Base-by-base conservation (phyloP, 64 coral and sea anemone species). In the Pocillopora damicornis region DNA sequence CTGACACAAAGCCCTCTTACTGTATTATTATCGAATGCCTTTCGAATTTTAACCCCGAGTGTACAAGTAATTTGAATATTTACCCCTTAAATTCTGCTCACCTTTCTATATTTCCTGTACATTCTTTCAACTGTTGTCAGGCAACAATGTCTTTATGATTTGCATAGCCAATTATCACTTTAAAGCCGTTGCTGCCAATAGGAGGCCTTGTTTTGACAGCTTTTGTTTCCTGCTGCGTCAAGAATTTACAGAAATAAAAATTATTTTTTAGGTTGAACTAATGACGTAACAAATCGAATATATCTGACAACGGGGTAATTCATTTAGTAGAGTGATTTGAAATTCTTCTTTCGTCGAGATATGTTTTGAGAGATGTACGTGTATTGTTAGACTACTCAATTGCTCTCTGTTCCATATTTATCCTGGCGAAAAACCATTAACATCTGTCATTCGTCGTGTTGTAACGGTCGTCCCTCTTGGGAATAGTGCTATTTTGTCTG, bases 281-380 rank as follows among this genome's bases (percentile, higher is more conserved):
- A 85, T 85, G 65, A 63, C 14, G 30, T 45, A 22, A 35, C 17
- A 35, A 30, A 16, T 72, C 71, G 38, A 72, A 85, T 85, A 85
- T 20, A 15, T 20, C 20, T 79, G 80, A 22, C 62, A 71, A 66
- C 16, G 80, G 67, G 62, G 35, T 15, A 17, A 18, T 12, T 38
- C 62, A 13, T 9, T 18, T 8, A 1, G 17, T 67, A 8, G 18
- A 83, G 80, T 83, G 80, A 61, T 67, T 85, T 66, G 23, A 85
- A 85, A 85, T 85, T 85, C 81, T 85, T 85, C 65, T 73, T 59
- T 85, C 81, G 81, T 85, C 66, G 57, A 85, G 81, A 72, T 2
- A 58, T 58, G 37, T 72, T 36, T 68, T 20, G 37, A 58, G 16
- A 58, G 65, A 58, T 20, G 67, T 83, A 68, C 42, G 38, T 58